Evolutionary conservation across 2,797 vertebrate genomes (phyloP).

Genomic region (Ctenopoma multispine): DNA sequence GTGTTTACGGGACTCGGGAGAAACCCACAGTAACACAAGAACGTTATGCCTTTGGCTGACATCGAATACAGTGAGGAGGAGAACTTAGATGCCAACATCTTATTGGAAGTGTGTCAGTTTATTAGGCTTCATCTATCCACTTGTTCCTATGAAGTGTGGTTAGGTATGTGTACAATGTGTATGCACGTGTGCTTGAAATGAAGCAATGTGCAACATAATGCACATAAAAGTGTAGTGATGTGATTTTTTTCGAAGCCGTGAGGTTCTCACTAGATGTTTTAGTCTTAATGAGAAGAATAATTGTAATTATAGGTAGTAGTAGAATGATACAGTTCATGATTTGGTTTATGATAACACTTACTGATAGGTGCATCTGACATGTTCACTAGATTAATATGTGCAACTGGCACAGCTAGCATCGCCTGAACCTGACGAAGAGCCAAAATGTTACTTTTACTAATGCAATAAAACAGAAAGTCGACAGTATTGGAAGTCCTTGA

Average conservation of each 20-base stretch:
- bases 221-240: not conserved
- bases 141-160: constrained; percentile 8
- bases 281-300: constrained; percentile 19
- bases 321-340: constrained; percentile 16
- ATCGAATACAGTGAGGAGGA: constrained; percentile 49
- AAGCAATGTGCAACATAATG: not conserved
- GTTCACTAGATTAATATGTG: constrained; percentile 7
- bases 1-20: constrained; percentile 59
- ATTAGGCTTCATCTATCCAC: constrained; percentile 37
- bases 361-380: not conserved
- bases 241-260: constrained; percentile 6
- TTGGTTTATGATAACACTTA: not conserved
- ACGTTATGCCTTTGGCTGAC: constrained; percentile 56
- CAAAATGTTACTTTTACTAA: constrained; percentile 14
- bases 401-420: not conserved
- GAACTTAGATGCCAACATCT: constrained; percentile 42
- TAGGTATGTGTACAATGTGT: constrained; percentile 12
- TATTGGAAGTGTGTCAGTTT: constrained; percentile 52
- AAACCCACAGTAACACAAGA: constrained; percentile 56
- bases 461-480: constrained; percentile 3
- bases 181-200: constrained; percentile 1
- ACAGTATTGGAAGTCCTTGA: not conserved
- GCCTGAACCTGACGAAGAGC: not conserved
- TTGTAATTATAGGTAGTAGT: constrained; percentile 4
- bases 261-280: not conserved